Base-by-base conservation (phyloP, 2,797 vertebrate genomes). In the Cheirogaleus major region DNA sequence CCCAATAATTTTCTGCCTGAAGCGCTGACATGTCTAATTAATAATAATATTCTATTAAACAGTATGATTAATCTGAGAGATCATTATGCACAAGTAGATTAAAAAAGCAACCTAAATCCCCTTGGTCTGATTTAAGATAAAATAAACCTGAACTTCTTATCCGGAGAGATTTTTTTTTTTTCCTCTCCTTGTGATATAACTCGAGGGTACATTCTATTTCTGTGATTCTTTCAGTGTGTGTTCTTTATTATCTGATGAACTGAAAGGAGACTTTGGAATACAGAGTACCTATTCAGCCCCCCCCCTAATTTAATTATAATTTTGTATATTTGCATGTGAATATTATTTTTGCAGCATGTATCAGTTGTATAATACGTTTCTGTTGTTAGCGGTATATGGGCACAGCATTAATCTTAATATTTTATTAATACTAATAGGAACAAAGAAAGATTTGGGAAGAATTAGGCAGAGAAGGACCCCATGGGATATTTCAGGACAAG, bases 1-100 rank as follows among this genome's bases (percentile, higher is more conserved):
- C 92, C 85, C 89, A 70, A 84, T 97, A 93, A 94, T 93, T 95
- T 97, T 97, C 95, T 98, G 97, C 97, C 96, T 90, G 97, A 95
- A 97, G 97, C 96, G 45, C 75, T 75, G 96, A 97, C 59, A 45
- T 95, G 80, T 97, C 97, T 98, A 96, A 97, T 98, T 98, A 98
- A 95, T 86, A 96, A 91, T 98, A 97, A 94, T 38, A n/a, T 95
- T 97, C 95, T 96, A 80, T 93, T 96, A 97, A 98, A 96, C 86
- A 25, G 7, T 90, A 93, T 86, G 97, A 91, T 94, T 95, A 97
- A 96, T 94, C 96, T 95, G 45, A 96, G 96, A 96, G 91, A 96
- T 96, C 89, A 65, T 96, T 97, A 98, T 94, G 92, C 65, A 91
- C 72, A 96, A 96, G 73, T 97, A 97, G 98, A 96, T 97, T 98